phyloP scores from a whole-genome alignment of 1,140 invertebrate genomes.

The Thaumatotibia leucotreta region DNA sequence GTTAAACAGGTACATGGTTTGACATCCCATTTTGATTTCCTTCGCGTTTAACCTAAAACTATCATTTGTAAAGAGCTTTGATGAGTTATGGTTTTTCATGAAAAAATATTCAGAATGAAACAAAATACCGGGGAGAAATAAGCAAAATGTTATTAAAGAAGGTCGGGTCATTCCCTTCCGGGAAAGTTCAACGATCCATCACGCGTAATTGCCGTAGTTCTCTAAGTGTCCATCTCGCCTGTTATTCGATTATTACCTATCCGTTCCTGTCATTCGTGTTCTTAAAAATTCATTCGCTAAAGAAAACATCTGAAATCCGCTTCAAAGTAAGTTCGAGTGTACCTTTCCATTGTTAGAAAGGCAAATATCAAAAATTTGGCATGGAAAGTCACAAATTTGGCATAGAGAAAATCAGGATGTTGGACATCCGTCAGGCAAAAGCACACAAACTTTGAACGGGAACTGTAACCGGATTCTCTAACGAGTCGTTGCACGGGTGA shows the following conservation, averaged over 20 bases:
- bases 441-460: slow-evolving; percentile 49
- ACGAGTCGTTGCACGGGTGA: slow-evolving; percentile 44
- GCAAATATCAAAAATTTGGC: slow-evolving; percentile 7
- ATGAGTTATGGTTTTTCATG: too few relatives aligned
- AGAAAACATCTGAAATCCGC: neutral
- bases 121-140: slow-evolving; percentile 26
- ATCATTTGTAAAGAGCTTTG: too few relatives aligned
- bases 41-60: too few relatives aligned
- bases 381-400: slow-evolving; percentile 19
- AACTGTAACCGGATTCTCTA: slow-evolving; percentile 53
- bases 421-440: slow-evolving; percentile 42
- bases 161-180: slow-evolving; percentile 47
- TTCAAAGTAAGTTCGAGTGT: neutral
- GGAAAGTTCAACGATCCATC: slow-evolving; percentile 57
- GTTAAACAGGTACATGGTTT: too few relatives aligned
- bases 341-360: neutral
- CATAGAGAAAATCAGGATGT: slow-evolving; percentile 32
- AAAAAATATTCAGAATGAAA: too few relatives aligned
- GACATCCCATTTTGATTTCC: too few relatives aligned
- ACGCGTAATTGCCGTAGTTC: slow-evolving; percentile 53
- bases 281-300: neutral
- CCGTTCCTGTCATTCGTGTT: slow-evolving; percentile 27
- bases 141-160: slow-evolving; percentile 56
- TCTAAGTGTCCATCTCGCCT: slow-evolving; percentile 37
- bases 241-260: slow-evolving; percentile 49